These are phyloP conservation scores for Linnaemya tessellans DNA, from an alignment of 2,888 invertebrate species.

Conservation along the genomic window DNA sequence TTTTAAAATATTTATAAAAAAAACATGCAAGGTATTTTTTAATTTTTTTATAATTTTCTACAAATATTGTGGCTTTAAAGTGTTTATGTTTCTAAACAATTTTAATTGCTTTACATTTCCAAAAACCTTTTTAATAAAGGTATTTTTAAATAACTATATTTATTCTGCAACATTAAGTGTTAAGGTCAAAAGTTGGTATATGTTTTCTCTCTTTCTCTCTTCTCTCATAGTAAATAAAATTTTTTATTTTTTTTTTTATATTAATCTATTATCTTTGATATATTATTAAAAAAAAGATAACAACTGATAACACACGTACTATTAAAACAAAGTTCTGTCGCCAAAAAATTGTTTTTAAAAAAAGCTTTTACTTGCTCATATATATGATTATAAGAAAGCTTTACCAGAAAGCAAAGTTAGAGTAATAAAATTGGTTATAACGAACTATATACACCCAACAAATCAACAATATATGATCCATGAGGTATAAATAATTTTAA, in stretches of 20 bases:
- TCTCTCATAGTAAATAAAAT: not conserved
- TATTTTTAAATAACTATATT: too few relatives aligned
- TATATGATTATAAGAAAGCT: constrained; percentile 18
- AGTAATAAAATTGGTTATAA: not conserved
- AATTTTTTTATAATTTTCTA: too few relatives aligned
- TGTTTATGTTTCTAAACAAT: too few relatives aligned
- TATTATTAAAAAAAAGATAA: constrained; percentile 2
- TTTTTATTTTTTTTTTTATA: not conserved
- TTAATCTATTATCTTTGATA: not conserved
- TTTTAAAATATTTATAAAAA: not conserved
- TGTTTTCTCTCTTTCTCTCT: too few relatives aligned
- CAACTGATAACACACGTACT: constrained; percentile 25
- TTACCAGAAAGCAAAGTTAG: not conserved
- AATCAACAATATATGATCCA: not conserved
- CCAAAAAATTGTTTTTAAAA: not conserved
- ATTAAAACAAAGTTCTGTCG: constrained; percentile 3
- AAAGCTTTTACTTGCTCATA: constrained; percentile 19
- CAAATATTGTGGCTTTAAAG: too few relatives aligned
- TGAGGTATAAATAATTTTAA: not conserved
- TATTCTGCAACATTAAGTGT: too few relatives aligned
- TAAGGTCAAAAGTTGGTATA: too few relatives aligned
- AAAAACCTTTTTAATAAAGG: too few relatives aligned
- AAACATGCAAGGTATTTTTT: too few relatives aligned
- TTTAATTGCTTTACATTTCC: too few relatives aligned
- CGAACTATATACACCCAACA: not conserved